Evolutionary conservation across 23 tunicate genomes (phyloP).

Genomic region (Ascidia mentula): DNA sequence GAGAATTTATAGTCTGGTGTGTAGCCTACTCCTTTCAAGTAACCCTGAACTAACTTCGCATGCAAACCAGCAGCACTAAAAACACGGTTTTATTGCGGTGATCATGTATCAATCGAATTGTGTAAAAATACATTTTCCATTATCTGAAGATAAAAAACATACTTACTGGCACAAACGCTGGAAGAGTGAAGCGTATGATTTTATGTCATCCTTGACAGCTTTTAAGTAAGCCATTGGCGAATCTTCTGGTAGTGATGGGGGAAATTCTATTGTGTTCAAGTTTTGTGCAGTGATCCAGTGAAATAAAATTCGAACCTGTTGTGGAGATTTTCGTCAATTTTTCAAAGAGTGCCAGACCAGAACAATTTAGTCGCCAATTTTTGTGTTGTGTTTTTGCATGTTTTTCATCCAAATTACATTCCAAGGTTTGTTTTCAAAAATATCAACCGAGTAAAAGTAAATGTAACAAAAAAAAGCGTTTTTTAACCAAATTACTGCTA

Average conservation of each 20-base stretch:
- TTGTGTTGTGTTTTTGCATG: too few species aligned
- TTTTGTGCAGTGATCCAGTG: slow-evolving; percentile 80
- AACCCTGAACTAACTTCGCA: slow-evolving; percentile 61
- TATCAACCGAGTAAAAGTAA: too few species aligned
- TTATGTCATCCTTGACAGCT: slow-evolving; percentile 53
- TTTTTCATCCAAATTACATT: too few species aligned
- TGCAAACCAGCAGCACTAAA: slow-evolving; percentile 66
- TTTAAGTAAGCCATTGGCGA: slow-evolving; percentile 62
- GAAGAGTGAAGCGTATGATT: slow-evolving; percentile 57
- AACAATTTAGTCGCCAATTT: too few species aligned
- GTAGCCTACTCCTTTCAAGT: slow-evolving; percentile 62
- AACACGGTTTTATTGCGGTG: background rate
- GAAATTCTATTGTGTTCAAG: slow-evolving; percentile 55
- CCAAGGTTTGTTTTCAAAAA: too few species aligned
- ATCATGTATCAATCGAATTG: background rate
- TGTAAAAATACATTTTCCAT: background rate
- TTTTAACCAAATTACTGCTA: background rate
- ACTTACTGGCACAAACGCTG: slow-evolving; percentile 58
- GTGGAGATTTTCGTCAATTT: too few species aligned
- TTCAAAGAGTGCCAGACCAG: too few species aligned
- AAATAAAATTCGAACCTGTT: slow-evolving; percentile 72
- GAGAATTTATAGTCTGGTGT: slow-evolving; percentile 65
- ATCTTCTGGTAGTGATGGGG: slow-evolving; percentile 51
- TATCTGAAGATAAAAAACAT: background rate
- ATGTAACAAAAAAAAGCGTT: background rate